phyloP scores from a whole-genome alignment of 2,888 invertebrate genomes.

The Mongoloraphidia duomilia region DNA sequence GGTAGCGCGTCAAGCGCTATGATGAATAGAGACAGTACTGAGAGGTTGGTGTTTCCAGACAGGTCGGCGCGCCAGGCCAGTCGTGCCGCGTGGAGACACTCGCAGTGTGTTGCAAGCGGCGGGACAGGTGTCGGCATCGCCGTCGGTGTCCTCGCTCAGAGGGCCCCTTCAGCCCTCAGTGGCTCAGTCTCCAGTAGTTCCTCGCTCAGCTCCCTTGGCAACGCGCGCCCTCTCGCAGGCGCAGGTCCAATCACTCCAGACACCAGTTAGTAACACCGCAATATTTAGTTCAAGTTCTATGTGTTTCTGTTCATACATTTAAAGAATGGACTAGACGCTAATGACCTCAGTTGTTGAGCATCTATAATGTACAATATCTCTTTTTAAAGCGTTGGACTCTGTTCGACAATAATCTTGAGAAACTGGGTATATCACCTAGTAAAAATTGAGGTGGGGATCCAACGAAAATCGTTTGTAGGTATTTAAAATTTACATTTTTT shows the following conservation, averaged over 20 bases:
- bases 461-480: no score
- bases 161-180: slow-evolving; percentile 71
- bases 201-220: slow-evolving; percentile 48
- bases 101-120: slow-evolving; percentile 69
- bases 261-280: slow-evolving; percentile 37
- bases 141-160: slow-evolving; percentile 16
- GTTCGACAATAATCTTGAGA: no score
- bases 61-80: slow-evolving; percentile 79
- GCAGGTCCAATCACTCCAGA: slow-evolving; percentile 54
- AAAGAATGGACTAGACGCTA: no score
- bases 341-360: no score
- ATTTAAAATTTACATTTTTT: no score
- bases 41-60: slow-evolving; percentile 61
- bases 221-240: slow-evolving; percentile 42
- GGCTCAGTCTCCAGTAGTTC: slow-evolving; percentile 56
- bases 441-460: no score
- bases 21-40: slow-evolving; percentile 2
- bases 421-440: no score
- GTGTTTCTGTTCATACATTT: not conserved
- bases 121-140: slow-evolving; percentile 30
- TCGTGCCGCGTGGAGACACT: slow-evolving; percentile 76
- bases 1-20: not conserved
- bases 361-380: no score
- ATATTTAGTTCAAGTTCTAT: not conserved
- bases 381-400: no score